A percentile compares a stretch with the other conserved stretches of the same genome.
These are phyloP conservation scores for Pseudococcus viburni DNA, from an alignment of 2,888 invertebrate genomes.

Conservation along the genomic window DNA sequence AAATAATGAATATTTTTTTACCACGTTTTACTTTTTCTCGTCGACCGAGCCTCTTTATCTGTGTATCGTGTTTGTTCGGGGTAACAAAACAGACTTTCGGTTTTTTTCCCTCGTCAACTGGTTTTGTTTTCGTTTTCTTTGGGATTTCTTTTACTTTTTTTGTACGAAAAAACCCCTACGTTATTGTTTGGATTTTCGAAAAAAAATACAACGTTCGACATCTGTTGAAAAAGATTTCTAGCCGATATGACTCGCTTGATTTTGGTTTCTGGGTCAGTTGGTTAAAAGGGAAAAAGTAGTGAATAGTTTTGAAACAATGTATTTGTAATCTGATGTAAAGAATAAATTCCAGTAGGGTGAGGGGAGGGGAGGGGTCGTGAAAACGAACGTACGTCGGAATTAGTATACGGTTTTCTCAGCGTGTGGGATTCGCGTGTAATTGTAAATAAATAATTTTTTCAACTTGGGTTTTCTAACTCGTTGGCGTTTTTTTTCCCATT, in stretches of 20 bases:
- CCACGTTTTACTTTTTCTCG: slow-evolving; percentile 19
- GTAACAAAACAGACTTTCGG: slow-evolving; percentile 51
- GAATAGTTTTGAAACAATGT: slow-evolving; percentile 47
- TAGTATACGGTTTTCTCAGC: not conserved
- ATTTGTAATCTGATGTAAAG: slow-evolving; percentile 33
- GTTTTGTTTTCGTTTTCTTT: slow-evolving; percentile 52
- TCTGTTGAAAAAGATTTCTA: slow-evolving; percentile 42
- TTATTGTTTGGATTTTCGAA: slow-evolving; percentile 43
- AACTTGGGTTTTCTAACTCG: not conserved
- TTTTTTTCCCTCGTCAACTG: slow-evolving; percentile 20
- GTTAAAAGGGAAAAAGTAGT: not conserved
- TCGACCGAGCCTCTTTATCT: not conserved
- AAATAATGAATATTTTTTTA: slow-evolving; percentile 52
- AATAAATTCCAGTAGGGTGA: not conserved
- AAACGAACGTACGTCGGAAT: not conserved
- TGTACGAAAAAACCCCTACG: not conserved
- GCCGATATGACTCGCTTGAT: not conserved
- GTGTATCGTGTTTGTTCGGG: not conserved
- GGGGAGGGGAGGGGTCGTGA: not conserved
- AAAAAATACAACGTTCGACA: slow-evolving; percentile 37
- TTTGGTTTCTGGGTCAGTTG: slow-evolving; percentile 33
- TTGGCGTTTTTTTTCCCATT: not conserved
- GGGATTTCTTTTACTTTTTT: not conserved
- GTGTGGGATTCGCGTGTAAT: slow-evolving; percentile 3
- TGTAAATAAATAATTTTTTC: slow-evolving; percentile 26